phyloP scores from a whole-genome alignment of 1,140 invertebrate genomes.

The Aporrectodea caliginosa region DNA sequence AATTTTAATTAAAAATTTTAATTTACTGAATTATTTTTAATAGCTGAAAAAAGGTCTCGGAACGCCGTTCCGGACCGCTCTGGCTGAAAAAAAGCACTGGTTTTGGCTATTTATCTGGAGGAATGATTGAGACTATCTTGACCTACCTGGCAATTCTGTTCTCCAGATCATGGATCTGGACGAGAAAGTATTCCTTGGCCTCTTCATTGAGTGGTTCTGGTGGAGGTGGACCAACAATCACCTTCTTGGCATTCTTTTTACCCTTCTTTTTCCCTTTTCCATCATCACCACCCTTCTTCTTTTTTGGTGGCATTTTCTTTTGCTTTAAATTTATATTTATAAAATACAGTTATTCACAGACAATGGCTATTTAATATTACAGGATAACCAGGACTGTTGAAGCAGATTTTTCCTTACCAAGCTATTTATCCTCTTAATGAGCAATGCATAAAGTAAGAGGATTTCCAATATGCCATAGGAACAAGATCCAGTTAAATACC shows the following conservation, averaged over 20 bases:
- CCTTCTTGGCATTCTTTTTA: slow-evolving; percentile 6
- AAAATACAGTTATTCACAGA: neutral
- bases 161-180: slow-evolving; percentile 15
- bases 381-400: no score
- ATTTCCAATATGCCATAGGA: neutral
- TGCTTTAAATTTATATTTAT: neutral
- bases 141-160: slow-evolving; percentile 13
- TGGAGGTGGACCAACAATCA: slow-evolving; percentile 17
- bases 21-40: no score
- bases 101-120: no score
- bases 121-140: no score
- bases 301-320: neutral
- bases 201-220: slow-evolving; percentile 9
- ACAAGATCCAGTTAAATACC: neutral
- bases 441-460: no score
- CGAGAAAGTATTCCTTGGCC: slow-evolving; percentile 8
- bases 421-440: no score
- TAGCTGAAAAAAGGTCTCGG: no score
- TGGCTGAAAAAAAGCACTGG: no score
- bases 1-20: no score
- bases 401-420: no score
- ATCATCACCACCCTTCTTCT: neutral
- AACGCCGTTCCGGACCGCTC: no score
- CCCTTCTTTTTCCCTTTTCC: slow-evolving; percentile 2
- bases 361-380: neutral